phyloP scores from a whole-genome alignment of 2,113 vertebrate species.

The Balaenoptera acutorostrata region DNA sequence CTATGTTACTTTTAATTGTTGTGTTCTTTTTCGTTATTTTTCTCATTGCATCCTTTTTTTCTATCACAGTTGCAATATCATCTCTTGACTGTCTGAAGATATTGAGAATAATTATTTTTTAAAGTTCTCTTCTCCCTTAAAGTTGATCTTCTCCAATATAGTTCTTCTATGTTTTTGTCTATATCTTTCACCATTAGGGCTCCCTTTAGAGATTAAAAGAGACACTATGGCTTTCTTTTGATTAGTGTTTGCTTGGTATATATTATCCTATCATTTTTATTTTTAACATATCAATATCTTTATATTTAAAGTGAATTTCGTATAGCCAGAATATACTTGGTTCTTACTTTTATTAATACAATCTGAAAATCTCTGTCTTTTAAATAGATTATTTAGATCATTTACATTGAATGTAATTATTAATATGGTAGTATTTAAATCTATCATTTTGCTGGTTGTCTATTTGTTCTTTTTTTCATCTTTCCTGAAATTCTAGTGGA shows the following conservation, averaged over 20 bases:
- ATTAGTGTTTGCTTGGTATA: not conserved
- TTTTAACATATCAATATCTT: not conserved
- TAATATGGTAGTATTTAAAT: not conserved
- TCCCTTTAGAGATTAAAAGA: not conserved
- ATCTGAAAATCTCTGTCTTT: not conserved
- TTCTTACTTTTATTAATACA: not conserved
- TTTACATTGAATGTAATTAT: not conserved
- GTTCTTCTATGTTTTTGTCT: not conserved
- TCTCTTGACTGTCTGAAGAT: not conserved
- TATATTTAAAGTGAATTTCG: not conserved
- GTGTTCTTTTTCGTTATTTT: not conserved
- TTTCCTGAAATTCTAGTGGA: not conserved
- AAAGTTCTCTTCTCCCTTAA: not conserved
- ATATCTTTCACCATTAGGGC: not conserved
- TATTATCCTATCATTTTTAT: not conserved
- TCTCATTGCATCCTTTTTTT: not conserved
- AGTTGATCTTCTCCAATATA: not conserved
- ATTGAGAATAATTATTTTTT: not conserved
- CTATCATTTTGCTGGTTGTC: not conserved
- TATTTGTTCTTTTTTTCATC: not conserved
- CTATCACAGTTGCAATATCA: not conserved
- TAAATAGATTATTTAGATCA: not conserved
- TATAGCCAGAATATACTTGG: not conserved
- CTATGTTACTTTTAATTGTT: not conserved
- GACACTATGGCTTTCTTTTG: not conserved